Evolutionary conservation across 2,797 vertebrate genomes (phyloP).

Genomic region (Balearica regulorum): DNA sequence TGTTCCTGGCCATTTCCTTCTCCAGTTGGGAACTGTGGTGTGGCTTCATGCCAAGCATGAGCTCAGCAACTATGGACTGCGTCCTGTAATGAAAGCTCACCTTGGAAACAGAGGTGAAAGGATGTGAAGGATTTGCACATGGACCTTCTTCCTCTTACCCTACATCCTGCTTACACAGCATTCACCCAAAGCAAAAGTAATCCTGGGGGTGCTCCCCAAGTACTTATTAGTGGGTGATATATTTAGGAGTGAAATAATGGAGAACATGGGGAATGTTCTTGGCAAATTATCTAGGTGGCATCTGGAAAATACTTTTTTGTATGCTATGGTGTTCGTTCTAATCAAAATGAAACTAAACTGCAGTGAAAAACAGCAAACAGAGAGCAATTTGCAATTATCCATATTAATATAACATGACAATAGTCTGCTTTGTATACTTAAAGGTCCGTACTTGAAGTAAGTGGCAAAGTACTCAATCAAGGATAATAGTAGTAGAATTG

Average conservation of each 20-base stretch:
- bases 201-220: neutral
- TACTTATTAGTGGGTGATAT: neutral
- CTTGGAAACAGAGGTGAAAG: neutral
- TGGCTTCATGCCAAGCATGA: neutral
- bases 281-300: neutral
- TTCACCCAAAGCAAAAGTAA: neutral
- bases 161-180: neutral
- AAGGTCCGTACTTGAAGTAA: neutral
- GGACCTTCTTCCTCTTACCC: neutral
- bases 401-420: neutral
- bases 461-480: neutral
- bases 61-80: neutral
- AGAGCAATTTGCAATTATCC: neutral
- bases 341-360: neutral
- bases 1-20: neutral
- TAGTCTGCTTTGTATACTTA: neutral
- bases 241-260: neutral
- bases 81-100: neutral
- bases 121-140: neutral
- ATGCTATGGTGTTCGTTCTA: neutral
- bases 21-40: neutral
- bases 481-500: neutral
- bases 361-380: neutral
- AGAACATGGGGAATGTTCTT: neutral
- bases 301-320: neutral